A percentile compares a stretch with the other conserved stretches of the same genome.
These are phyloP conservation scores for Amphipoea oculea DNA, from an alignment of 2,888 invertebrate genomes.

Conservation along the genomic window DNA sequence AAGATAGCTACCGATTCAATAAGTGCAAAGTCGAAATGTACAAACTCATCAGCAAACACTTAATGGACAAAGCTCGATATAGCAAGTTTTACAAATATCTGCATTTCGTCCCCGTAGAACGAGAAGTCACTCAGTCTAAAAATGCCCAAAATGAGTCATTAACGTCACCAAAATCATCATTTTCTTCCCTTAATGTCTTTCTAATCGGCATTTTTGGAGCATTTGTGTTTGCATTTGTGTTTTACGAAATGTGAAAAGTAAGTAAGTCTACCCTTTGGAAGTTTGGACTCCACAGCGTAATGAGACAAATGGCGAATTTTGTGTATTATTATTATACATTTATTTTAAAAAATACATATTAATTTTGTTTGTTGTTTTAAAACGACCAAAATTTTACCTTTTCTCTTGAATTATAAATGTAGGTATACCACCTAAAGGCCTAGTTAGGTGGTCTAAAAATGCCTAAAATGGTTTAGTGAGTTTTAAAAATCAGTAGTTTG, in stretches of 20 bases:
- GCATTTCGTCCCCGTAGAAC: conserved; percentile 62
- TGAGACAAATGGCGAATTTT: too few species aligned
- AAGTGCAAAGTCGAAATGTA: conserved; percentile 73
- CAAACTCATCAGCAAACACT: conserved; percentile 73
- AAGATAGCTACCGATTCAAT: conserved; percentile 71
- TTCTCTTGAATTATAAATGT: too few species aligned
- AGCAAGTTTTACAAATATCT: conserved; percentile 75
- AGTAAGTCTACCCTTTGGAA: too few species aligned
- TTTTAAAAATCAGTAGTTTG: too few species aligned
- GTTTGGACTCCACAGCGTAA: too few species aligned
- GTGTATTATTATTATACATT: too few species aligned
- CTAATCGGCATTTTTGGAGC: neutral
- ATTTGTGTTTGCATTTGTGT: neutral
- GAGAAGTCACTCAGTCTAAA: neutral
- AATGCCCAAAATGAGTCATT: neutral
- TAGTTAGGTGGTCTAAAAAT: too few species aligned
- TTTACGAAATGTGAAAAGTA: neutral
- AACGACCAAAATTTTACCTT: too few species aligned
- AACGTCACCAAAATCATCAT: neutral
- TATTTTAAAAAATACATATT: too few species aligned
- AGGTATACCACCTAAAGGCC: too few species aligned
- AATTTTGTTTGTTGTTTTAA: too few species aligned
- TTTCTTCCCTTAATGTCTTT: neutral
- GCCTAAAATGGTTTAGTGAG: too few species aligned
- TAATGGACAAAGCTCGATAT: conserved; percentile 65